Evolutionary conservation across 2,113 vertebrate species (phyloP).

Genomic region (Pterocles gutturalis): DNA sequence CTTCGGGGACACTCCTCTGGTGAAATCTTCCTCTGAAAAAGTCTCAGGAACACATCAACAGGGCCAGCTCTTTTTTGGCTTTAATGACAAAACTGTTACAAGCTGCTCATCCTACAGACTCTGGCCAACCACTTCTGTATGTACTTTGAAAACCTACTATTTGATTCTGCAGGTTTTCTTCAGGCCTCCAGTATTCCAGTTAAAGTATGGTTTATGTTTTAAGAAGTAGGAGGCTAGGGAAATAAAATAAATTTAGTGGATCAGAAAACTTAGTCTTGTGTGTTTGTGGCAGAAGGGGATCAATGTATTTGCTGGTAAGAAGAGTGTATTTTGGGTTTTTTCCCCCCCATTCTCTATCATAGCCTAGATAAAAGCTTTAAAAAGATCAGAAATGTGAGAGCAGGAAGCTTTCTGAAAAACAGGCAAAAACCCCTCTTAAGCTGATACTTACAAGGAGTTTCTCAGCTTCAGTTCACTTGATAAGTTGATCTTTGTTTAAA

Average conservation of each 20-base stretch:
- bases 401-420: background rate
- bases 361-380: background rate
- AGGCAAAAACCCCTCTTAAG: background rate
- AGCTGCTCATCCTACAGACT: background rate
- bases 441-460: background rate
- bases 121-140: background rate
- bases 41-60: background rate
- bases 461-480: background rate
- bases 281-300: background rate
- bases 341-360: background rate
- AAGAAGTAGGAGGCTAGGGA: background rate
- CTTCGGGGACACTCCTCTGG: no score
- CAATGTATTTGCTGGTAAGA: background rate
- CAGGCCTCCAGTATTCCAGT: background rate
- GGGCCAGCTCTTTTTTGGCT: background rate
- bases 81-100: background rate
- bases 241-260: background rate
- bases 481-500: background rate
- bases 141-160: background rate
- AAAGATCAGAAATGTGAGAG: background rate
- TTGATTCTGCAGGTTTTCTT: background rate
- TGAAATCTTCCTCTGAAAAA: background rate
- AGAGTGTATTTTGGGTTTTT: rapidly evolving
- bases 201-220: background rate
- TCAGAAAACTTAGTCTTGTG: background rate